phyloP scores from a whole-genome alignment of 2,113 vertebrate species.

The Microcebus tavaratra region DNA sequence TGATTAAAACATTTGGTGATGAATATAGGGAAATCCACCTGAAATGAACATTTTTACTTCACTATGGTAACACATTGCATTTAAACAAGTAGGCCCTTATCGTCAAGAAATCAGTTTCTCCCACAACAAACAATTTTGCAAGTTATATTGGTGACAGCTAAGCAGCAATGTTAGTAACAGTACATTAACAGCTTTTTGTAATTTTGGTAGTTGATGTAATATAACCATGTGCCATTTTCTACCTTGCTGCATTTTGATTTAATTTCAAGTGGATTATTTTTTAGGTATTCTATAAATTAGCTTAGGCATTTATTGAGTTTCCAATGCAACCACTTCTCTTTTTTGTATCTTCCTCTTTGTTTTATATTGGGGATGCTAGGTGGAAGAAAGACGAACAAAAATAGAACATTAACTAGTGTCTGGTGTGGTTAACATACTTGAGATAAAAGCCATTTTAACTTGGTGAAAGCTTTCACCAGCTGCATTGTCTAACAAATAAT shows the following conservation, averaged over 20 bases:
- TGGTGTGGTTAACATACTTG: not conserved
- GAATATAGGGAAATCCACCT: not conserved
- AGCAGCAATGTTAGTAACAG: not conserved
- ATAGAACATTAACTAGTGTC: not conserved
- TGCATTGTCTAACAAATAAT: constrained; percentile 17
- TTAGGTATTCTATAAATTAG: not conserved
- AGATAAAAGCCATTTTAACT: not conserved
- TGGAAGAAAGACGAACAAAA: constrained; percentile 44
- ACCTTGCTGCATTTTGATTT: constrained; percentile 58
- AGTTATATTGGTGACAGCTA: not conserved
- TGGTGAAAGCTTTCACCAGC: not conserved
- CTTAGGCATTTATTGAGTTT: constrained; percentile 53
- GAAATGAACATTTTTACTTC: not conserved
- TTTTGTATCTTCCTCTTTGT: not conserved
- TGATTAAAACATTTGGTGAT: constrained; percentile 10
- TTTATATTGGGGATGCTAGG: constrained; percentile 32
- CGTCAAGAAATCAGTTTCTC: constrained; percentile 23
- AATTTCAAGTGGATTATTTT: constrained; percentile 24
- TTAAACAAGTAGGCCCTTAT: not conserved
- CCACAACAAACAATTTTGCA: not conserved
- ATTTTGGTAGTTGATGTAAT: constrained; percentile 41
- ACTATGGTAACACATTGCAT: not conserved
- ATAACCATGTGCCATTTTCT: not conserved
- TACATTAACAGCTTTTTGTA: not conserved
- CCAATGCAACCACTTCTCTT: constrained; percentile 3